Percentiles rank a stretch among this genome's conserved stretches.
Evolutionary conservation across 2,888 invertebrate species (phyloP).

Genomic region (Chesias legatella): DNA sequence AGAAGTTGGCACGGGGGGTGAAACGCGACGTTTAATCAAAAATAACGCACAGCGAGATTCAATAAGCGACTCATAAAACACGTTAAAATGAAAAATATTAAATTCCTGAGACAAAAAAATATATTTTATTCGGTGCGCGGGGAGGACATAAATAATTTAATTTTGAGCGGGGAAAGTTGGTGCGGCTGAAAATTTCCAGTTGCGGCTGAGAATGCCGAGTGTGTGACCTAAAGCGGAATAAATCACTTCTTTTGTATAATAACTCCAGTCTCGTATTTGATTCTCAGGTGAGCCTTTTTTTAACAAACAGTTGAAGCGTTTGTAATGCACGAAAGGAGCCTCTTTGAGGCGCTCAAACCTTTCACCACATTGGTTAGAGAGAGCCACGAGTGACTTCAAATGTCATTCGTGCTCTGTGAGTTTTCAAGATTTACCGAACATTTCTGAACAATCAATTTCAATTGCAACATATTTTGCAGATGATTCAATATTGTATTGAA

Average conservation of each 20-base stretch:
- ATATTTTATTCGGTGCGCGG: conserved; percentile 50
- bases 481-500: too few relatives aligned
- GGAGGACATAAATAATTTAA: conserved; percentile 59
- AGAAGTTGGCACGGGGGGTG: conserved; percentile 23
- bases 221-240: conserved; percentile 36
- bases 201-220: conserved; percentile 28
- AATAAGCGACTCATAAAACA: conserved; percentile 68
- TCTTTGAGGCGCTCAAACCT: too few relatives aligned
- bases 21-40: conserved; percentile 57
- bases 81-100: conserved; percentile 71
- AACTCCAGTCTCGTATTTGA: conserved; percentile 30
- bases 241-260: conserved; percentile 39
- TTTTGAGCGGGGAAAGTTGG: conserved; percentile 46
- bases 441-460: too few relatives aligned
- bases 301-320: not conserved
- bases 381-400: too few relatives aligned
- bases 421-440: too few relatives aligned
- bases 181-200: conserved; percentile 24
- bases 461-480: too few relatives aligned
- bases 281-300: not conserved
- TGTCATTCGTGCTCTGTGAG: too few relatives aligned
- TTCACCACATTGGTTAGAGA: too few relatives aligned
- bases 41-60: conserved; percentile 67
- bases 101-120: conserved; percentile 66
- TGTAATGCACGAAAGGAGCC: not conserved